Evolutionary conservation across 2,113 vertebrate genomes (phyloP), one percentile per base, ranked within the genome.

Genomic region (Nyctereutes procyonoides): DNA sequence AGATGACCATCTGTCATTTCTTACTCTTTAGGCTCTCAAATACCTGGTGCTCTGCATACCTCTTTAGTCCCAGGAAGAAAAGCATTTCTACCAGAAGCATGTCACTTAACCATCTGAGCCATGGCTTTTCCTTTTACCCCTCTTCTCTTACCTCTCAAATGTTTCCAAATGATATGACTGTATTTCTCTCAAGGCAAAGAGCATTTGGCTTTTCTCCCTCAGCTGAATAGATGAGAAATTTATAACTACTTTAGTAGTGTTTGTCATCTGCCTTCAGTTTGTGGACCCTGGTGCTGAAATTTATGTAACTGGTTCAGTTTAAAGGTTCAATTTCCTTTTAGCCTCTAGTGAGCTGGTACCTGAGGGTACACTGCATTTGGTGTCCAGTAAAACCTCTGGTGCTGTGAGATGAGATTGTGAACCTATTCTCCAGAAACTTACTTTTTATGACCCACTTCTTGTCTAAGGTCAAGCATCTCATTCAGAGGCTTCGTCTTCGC

Each of bases 181-280:
- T 85, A 20, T 93, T 82, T 91, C 94, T 94, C 28, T 96, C 58
- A 90, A 90, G 67, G 56, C 73, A 96, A 73, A 96, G 60, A 97
- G n/a, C 19, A 62, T 86, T 89, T 77, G 48, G 30, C 62, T 73
- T 17, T 4, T 22, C 14, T 6, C 6, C n/a, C 35, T 11, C 43
- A 62, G 48, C 81, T 79, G 55, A 96, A 7, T 77, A 94, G 81
- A 86, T 90, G 65, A 92, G 28, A 82, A 97, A 65, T 73, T 84
- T 87, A 56, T 35, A 88, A 30, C 76, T 74, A 74, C 74, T 95
- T 82, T 88, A 88, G 28, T 92, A 84, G 26, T 82, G 51, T 92
- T 96, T 96, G 88, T 88, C 65, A 93, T 28, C 24, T 97, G 67
- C 69, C 58, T 97, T 92, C 84, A 93, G n/a, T 96, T 83, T 91